Base-by-base conservation (phyloP, 2,888 invertebrate species). In the Noctua pronuba region DNA sequence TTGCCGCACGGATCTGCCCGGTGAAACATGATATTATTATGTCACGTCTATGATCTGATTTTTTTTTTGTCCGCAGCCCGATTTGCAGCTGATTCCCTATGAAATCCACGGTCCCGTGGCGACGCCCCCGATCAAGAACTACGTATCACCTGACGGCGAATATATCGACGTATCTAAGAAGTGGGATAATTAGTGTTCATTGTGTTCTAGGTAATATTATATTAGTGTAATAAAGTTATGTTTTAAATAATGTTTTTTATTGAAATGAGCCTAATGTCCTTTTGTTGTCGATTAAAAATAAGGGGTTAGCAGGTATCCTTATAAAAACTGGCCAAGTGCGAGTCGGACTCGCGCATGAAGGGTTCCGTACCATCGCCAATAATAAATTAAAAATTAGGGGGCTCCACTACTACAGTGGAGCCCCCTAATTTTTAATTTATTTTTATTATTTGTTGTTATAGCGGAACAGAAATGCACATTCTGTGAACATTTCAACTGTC, bases 141-240 rank as follows among this genome's bases (percentile, higher is more conserved):
- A 99, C 92, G 97, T 97, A 0, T 97, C 98, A 67, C 98, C 99
- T 0, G 99, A 99, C 95, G 99, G 99, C 60, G 99, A 99, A 90
- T 99, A 99, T 92, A 93, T 97, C 38, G 98, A 99, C 92, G 96
- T 98, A 49, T 98, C 98, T 0, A 98, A 97, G 93, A 98, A 98
- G 91, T 99, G 98, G 98, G 97, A 98, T 81, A 97, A 97, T 88
- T 94, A 93, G 87, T 81, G 31, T 69, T 28, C 55, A 77, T 69
- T 73, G 71, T 86, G 78, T 75, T 76, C 73, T 88, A 88, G 83
- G 73, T 88, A 77, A 79, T 78, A 62, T 75, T 75, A 67, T 77
- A 86, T 82, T 90, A 89, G 85, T 83, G 62, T 85, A 90, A 85
- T 88, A 90, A 91, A 91, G 76, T 84, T 86, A 82, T 75, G 82